Percentiles rank a stretch among this genome's conserved stretches.
Conservation (phyloP, 2,797 vertebrate genomes). For the Bothrops alternatus region DNA sequence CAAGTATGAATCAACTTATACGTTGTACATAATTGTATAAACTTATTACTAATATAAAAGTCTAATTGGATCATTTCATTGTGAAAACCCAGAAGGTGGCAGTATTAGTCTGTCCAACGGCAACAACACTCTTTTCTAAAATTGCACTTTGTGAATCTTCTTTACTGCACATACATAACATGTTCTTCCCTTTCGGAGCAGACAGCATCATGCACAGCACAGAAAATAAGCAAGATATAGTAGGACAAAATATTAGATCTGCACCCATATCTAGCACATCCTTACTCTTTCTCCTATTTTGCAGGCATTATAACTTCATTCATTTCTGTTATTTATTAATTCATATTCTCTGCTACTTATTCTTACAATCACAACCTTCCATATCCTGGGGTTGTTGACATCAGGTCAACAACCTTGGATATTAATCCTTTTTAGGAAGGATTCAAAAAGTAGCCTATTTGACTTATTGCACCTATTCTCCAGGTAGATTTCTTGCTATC, state of each 20-base stretch:
- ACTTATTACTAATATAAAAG: not conserved
- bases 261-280: not conserved
- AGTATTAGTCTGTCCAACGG: not conserved
- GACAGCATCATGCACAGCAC: not conserved
- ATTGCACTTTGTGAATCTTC: not conserved
- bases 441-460: too few species aligned
- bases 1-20: not conserved
- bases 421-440: too few species aligned
- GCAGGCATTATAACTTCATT: not conserved
- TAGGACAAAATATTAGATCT: not conserved
- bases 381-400: not conserved
- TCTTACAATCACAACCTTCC: not conserved
- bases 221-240: not conserved
- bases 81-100: conserved; percentile 23
- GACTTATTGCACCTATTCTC: too few species aligned
- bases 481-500: too few species aligned
- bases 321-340: not conserved
- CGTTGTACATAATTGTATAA: not conserved
- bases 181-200: not conserved
- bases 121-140: not conserved
- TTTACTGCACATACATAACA: not conserved
- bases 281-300: not conserved
- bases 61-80: not conserved
- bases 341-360: not conserved
- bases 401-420: too few species aligned